Evolutionary conservation across 2,797 vertebrate species (phyloP).

Genomic region (Hemitrygon akajei): DNA sequence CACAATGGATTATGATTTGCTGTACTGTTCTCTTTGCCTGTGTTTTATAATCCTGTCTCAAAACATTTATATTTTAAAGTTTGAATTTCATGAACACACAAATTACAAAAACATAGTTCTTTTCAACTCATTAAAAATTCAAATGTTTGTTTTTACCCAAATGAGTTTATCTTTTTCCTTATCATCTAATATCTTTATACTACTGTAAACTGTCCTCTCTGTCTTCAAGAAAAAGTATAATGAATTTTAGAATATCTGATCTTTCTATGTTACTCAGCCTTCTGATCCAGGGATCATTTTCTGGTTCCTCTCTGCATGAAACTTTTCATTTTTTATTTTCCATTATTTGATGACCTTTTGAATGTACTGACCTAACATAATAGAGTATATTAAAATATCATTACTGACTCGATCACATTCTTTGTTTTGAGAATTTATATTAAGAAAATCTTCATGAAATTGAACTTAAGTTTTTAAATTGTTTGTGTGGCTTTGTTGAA

Average conservation of each 20-base stretch:
- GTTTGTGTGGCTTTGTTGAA: conserved; percentile 5
- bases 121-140: no score
- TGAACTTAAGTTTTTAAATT: conserved; percentile 13
- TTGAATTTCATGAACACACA: not conserved
- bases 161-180: not conserved
- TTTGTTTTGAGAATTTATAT: not conserved
- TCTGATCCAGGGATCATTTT: not conserved
- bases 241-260: not conserved
- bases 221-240: not conserved
- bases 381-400: not conserved
- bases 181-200: not conserved
- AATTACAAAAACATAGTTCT: not conserved
- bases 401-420: not conserved
- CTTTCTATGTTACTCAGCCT: not conserved
- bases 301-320: not conserved
- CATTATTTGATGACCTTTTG: conserved; percentile 58
- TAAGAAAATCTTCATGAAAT: not conserved
- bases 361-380: conserved; percentile 57
- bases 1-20: conserved; percentile 44
- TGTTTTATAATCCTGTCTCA: conserved; percentile 23
- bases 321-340: not conserved
- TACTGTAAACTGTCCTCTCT: not conserved
- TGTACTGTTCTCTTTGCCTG: conserved; percentile 38
- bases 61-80: not conserved
- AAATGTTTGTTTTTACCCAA: not conserved